Evolutionary conservation across 2,113 vertebrate species (phyloP).

Genomic region (Leucoraja erinaceus): DNA sequence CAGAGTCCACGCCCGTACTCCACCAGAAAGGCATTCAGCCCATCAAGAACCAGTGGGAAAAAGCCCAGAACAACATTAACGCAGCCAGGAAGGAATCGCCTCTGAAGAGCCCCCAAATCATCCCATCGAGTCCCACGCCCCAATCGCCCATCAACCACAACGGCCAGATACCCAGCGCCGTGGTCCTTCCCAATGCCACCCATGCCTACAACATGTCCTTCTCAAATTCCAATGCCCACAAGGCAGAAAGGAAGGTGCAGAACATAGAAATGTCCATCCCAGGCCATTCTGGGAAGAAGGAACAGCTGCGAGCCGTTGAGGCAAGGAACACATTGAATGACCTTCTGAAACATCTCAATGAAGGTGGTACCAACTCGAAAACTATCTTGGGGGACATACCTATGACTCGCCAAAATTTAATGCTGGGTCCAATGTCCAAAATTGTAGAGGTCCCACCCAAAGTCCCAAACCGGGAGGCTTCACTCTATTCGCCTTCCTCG

Average conservation of each 20-base stretch:
- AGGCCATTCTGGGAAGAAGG: constrained; percentile 74
- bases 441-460: constrained; percentile 86
- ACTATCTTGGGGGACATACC: constrained; percentile 82
- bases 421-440: constrained; percentile 83
- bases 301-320: constrained; percentile 85
- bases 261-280: constrained; percentile 59
- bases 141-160: constrained; percentile 72
- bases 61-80: constrained; percentile 65
- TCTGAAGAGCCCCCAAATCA: constrained; percentile 79
- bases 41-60: constrained; percentile 83
- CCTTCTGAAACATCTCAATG: constrained; percentile 90
- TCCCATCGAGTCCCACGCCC: constrained; percentile 76
- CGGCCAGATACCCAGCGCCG: constrained; percentile 88
- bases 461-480: constrained; percentile 89
- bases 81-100: constrained; percentile 73
- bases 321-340: constrained; percentile 93
- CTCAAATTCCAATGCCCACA: constrained; percentile 72
- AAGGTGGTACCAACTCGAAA: constrained; percentile 75
- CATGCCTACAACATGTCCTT: constrained; percentile 78
- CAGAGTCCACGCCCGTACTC: constrained; percentile 90
- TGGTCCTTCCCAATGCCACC: constrained; percentile 92
- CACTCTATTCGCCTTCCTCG: constrained; percentile 89
- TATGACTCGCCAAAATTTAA: constrained; percentile 76
- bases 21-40: constrained; percentile 87
- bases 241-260: constrained; percentile 74